These are phyloP conservation scores for Dasypus novemcinctus DNA, from an alignment of 2,113 vertebrate genomes.

Conservation along the genomic window DNA sequence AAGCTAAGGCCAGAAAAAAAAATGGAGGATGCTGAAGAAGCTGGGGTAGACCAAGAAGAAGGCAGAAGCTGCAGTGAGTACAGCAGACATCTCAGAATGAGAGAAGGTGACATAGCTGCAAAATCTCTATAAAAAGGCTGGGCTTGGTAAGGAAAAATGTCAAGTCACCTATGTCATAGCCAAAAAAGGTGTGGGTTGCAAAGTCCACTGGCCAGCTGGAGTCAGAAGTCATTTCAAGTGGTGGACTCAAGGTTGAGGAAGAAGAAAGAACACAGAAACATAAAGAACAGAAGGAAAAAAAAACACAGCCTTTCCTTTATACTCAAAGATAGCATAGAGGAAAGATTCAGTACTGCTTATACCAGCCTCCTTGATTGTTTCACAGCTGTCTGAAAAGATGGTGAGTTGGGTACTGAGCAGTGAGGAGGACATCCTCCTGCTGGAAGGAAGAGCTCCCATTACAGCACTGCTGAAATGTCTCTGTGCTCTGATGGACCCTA, in stretches of 20 bases:
- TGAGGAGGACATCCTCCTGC: neutral
- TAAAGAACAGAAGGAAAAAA: slow-evolving; percentile 84
- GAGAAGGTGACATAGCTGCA: slow-evolving; percentile 95
- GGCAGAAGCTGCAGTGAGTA: slow-evolving; percentile 94
- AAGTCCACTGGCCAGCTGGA: slow-evolving; percentile 89
- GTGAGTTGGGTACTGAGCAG: neutral
- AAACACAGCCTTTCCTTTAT: slow-evolving; percentile 68
- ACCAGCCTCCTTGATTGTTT: neutral
- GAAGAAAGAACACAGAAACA: slow-evolving; percentile 89
- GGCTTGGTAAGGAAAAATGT: slow-evolving; percentile 93
- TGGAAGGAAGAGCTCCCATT: neutral
- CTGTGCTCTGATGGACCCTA: neutral
- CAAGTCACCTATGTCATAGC: slow-evolving; percentile 94
- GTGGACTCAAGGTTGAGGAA: slow-evolving; percentile 97
- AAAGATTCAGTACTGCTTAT: too few relatives aligned
- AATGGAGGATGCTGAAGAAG: slow-evolving; percentile 95
- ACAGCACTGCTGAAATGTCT: neutral
- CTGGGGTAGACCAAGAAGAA: slow-evolving; percentile 97
- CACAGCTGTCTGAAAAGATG: neutral
- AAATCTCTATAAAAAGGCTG: slow-evolving; percentile 98
- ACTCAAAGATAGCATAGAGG: too few relatives aligned
- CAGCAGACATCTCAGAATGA: slow-evolving; percentile 94
- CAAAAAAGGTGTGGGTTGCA: slow-evolving; percentile 92
- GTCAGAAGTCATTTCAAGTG: slow-evolving; percentile 94
- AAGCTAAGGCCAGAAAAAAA: slow-evolving; percentile 97